These are phyloP conservation scores for Bujurquina vittata DNA, from an alignment of 2,113 vertebrate genomes.

Conservation along the genomic window DNA sequence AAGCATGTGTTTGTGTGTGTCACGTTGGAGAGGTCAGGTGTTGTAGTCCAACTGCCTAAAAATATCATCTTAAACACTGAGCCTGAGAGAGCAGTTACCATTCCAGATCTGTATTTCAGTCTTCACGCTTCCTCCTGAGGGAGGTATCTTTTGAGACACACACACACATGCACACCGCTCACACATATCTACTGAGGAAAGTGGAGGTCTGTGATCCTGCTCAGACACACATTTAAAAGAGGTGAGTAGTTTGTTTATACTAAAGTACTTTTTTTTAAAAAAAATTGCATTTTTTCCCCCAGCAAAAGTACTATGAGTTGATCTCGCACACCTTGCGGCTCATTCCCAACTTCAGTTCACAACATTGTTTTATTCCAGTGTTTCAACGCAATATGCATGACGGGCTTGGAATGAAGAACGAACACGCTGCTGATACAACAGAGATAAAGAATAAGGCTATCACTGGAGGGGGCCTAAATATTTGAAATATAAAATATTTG, in stretches of 20 bases:
- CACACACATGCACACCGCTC: background rate
- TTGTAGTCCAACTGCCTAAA: slow-evolving; percentile 70
- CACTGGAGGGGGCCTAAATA: background rate
- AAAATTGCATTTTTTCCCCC: fast-evolving
- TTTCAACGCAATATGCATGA: background rate
- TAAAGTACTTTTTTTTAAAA: background rate
- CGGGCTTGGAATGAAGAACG: background rate
- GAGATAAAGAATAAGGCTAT: background rate
- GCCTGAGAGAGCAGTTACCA: slow-evolving; percentile 44
- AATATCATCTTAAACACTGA: slow-evolving; percentile 72
- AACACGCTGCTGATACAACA: background rate
- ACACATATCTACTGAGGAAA: slow-evolving; percentile 12
- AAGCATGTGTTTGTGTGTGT: background rate
- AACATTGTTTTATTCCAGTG: background rate
- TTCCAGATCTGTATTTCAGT: slow-evolving; percentile 43
- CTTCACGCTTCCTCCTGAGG: background rate
- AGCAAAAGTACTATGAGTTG: background rate
- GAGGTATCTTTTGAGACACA: slow-evolving; percentile 9
- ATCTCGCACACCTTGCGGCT: background rate
- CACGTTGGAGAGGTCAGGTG: slow-evolving; percentile 62
- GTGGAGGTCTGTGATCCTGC: background rate
- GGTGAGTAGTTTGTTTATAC: slow-evolving; percentile 31
- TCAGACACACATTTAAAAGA: slow-evolving; percentile 10
- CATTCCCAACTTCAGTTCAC: background rate
- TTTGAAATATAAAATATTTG: background rate